These are phyloP conservation scores for Oceanodroma tethys DNA, from an alignment of 2,113 vertebrate genomes.

Conservation along the genomic window DNA sequence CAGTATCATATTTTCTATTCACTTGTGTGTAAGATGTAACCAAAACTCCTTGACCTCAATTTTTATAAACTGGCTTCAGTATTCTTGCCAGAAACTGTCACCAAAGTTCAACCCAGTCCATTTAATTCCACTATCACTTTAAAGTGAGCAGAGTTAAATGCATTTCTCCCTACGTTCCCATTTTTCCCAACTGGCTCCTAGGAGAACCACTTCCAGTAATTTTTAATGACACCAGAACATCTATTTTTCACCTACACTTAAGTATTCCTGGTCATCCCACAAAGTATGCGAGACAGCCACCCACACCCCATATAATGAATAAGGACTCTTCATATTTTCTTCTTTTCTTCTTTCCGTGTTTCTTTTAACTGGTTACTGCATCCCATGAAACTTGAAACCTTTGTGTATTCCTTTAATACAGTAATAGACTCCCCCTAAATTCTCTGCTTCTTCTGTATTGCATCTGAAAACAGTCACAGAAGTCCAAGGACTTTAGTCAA, in stretches of 20 bases:
- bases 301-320: not conserved
- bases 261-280: not conserved
- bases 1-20: not conserved
- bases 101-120: not conserved
- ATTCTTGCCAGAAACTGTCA: not conserved
- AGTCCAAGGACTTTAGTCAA: not conserved
- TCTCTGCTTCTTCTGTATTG: not conserved
- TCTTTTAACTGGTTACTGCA: not conserved
- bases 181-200: not conserved
- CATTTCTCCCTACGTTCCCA: not conserved
- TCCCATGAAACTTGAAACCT: not conserved
- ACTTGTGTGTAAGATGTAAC: not conserved
- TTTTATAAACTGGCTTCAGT: slow-evolving; percentile 37
- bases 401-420: not conserved
- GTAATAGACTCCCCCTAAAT: not conserved
- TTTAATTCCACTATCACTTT: not conserved
- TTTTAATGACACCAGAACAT: not conserved
- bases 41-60: slow-evolving; percentile 37
- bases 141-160: not conserved
- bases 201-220: not conserved
- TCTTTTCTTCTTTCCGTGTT: not conserved
- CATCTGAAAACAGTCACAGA: not conserved
- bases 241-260: not conserved
- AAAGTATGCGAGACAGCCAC: not conserved
- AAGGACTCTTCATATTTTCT: not conserved